Evolutionary conservation across 2,797 vertebrate genomes (phyloP), one percentile per base, ranked within the genome.

Genomic region (Kryptolebias ocellatus): DNA sequence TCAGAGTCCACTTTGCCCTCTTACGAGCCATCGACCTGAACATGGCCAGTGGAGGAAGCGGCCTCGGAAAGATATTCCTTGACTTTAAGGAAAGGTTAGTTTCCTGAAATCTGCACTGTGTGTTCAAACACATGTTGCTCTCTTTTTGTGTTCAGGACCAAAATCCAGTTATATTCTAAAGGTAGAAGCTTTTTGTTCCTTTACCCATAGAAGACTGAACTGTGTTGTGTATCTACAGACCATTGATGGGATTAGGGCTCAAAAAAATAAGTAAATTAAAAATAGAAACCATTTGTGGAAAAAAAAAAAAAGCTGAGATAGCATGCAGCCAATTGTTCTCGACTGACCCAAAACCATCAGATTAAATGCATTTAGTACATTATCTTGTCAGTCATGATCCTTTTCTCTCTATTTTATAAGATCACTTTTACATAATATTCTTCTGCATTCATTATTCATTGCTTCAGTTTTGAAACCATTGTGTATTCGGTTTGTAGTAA

Each of bases 11-110:
- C 81, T 96, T 94, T 82, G 93, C 89, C 72, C 94, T 99, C 79
- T 90, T 98, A 86, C 90, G 95, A 87, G 96, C 95, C 91, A 96
- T 99, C 0, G 96, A 98, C 5, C 84, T 96, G 78, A 95, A 93
- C 64, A 96, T 98, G 94, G 93, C 96, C 87, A 95, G 85, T 0
- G 97, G 97, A 31, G 98, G 97, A 61, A 92, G 90, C 55, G 95
- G 94, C 12, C 89, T 99, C 74, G 96, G 95, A 47, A 98, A 95
- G 88, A 97, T 96, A 85, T 99, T 99, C 83, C 92, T 99, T 2
- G 98, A 99, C 72, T 99, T 98, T 93, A 99, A 99, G 77, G 97
- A 99, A 85, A 95, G 96, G 98, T 98, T 81, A 89, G 93, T 81
- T n/a, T 75, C 31, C 34, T 39, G 1, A 7, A 18, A 49, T 46